Evolutionary conservation across 2,888 invertebrate species (phyloP).

Genomic region (Oscheius onirici): DNA sequence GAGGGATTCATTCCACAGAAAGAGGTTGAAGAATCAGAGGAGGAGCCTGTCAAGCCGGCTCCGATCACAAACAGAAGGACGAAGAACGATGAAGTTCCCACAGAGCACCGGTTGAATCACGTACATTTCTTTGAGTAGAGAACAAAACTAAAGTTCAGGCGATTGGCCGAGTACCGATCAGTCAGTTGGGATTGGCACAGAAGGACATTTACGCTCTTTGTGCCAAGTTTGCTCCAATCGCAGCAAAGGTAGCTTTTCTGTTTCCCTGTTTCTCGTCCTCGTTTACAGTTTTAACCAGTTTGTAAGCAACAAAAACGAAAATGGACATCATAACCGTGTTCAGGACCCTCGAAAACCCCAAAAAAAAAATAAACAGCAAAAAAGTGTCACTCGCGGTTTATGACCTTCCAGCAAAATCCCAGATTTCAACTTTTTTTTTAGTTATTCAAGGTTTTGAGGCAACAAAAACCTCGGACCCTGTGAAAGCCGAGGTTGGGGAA

Average conservation of each 20-base stretch:
- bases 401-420: no score
- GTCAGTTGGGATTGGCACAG: conserved; percentile 43
- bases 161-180: conserved; percentile 41
- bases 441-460: no score
- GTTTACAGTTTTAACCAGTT: no score
- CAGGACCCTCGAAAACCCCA: no score
- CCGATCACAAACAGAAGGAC: conserved; percentile 37
- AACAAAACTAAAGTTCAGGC: conserved; percentile 23
- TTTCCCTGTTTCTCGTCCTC: background rate
- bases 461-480: no score
- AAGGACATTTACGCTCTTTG: conserved; percentile 52
- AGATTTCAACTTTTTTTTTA: no score
- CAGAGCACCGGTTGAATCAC: conserved; percentile 2
- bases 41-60: background rate
- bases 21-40: background rate
- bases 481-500: no score
- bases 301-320: no score
- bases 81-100: conserved; percentile 33
- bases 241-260: conserved; percentile 41
- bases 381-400: no score
- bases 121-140: conserved; percentile 4
- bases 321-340: no score
- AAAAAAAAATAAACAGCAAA: no score
- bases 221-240: conserved; percentile 55
- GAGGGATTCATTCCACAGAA: conserved; percentile 32